Percentiles rank a stretch among this genome's conserved stretches.
These are phyloP conservation scores for Aurelia coerulea DNA, from an alignment of 30 jellyfish, hydroid and myxozoan genomes.

Conservation along the genomic window DNA sequence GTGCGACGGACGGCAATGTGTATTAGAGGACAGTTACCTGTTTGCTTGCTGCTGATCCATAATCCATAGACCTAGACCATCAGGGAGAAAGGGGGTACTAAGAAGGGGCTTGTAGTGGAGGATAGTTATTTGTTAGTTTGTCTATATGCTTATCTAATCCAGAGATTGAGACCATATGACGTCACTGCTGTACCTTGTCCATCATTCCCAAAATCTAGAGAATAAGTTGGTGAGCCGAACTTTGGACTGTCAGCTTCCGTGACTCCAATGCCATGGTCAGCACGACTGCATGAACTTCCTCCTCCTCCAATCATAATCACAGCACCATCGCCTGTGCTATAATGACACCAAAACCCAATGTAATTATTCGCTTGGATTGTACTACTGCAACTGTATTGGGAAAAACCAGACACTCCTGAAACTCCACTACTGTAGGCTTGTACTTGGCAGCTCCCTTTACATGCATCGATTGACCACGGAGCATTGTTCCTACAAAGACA, in stretches of 20 bases:
- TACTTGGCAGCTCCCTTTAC: conserved; percentile 21
- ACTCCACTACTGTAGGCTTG: background rate
- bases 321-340: conserved; percentile 25
- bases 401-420: conserved; percentile 25
- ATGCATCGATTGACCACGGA: conserved; percentile 25
- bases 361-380: conserved; percentile 2
- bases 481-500: conserved; percentile 26
- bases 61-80: too few relatives aligned
- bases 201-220: conserved; percentile 19
- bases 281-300: conserved; percentile 17
- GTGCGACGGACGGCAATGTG: too few relatives aligned
- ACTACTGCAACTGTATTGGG: conserved; percentile 39
- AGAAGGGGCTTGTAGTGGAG: too few relatives aligned
- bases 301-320: conserved; percentile 53
- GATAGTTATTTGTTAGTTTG: too few relatives aligned
- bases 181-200: background rate
- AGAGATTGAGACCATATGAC: conserved; percentile 31
- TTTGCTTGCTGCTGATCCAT: too few relatives aligned
- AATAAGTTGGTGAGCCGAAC: background rate
- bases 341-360: background rate
- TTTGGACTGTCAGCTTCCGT: conserved; percentile 26
- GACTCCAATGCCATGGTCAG: conserved; percentile 45
- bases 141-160: conserved; percentile 2
- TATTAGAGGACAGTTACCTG: too few relatives aligned
- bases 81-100: too few relatives aligned